phyloP scores from a whole-genome alignment of 2,888 invertebrate species.

The Dusona sp. region DNA sequence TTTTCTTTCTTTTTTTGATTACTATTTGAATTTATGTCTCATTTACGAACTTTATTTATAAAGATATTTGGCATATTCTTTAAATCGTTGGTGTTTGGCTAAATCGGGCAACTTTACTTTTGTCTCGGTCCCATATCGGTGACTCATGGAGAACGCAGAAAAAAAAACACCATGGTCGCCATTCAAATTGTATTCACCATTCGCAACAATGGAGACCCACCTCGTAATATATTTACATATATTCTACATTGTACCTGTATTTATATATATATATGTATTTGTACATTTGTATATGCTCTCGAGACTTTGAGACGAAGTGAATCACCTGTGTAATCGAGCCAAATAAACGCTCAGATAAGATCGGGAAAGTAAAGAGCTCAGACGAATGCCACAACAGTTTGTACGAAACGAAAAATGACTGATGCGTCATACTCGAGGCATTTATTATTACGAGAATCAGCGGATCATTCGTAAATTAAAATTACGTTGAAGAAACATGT shows the following conservation, averaged over 20 bases:
- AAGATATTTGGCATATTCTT: neutral
- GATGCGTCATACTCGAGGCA: conserved; percentile 34
- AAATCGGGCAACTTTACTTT: neutral
- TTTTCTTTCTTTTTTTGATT: too few species aligned
- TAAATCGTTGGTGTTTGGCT: neutral
- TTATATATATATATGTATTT: neutral
- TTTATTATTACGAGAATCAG: conserved; percentile 20
- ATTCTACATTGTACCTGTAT: neutral
- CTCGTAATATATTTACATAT: neutral
- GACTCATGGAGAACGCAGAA: conserved; percentile 39
- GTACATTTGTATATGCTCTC: neutral
- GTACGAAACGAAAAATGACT: conserved; percentile 10
- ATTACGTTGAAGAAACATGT: neutral
- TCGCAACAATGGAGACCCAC: conserved; percentile 26
- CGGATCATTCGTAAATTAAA: neutral
- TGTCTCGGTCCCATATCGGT: neutral
- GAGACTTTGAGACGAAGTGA: conserved; percentile 41
- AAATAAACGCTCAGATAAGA: conserved; percentile 60
- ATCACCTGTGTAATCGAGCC: conserved; percentile 67
- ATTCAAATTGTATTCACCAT: conserved; percentile 48
- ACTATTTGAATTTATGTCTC: too few species aligned
- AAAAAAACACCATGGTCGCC: conserved; percentile 16
- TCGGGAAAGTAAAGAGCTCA: conserved; percentile 33
- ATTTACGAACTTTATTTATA: neutral
- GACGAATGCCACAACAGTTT: conserved; percentile 12